phyloP scores from a whole-genome alignment of 2,797 vertebrate species.

The Graptemys geographica region DNA sequence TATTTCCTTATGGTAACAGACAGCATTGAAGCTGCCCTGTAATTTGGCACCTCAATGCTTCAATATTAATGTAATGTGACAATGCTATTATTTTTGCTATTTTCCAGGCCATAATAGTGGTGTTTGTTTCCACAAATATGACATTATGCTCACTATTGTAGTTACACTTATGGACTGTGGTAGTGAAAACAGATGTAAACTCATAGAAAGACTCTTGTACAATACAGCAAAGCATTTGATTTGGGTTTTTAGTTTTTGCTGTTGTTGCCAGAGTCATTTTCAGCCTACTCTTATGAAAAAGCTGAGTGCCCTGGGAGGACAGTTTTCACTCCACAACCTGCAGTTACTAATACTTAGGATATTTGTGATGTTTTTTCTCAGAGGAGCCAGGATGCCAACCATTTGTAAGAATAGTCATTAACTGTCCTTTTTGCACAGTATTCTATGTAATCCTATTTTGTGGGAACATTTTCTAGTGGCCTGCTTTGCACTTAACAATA shows the following conservation, averaged over 20 bases:
- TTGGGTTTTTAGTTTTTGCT: conserved; percentile 26
- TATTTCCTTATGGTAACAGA: conserved; percentile 58
- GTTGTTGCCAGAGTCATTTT: conserved; percentile 44
- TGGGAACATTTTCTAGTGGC: not conserved
- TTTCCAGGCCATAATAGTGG: conserved; percentile 65
- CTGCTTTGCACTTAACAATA: not conserved
- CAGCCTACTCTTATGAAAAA: conserved; percentile 42
- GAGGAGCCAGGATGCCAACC: not conserved
- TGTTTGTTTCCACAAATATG: conserved; percentile 71
- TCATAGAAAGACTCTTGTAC: not conserved
- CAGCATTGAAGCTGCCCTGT: conserved; percentile 55
- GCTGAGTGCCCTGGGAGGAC: conserved; percentile 17
- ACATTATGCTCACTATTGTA: conserved; percentile 58
- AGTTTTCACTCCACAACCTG: conserved; percentile 43
- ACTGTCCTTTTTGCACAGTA: conserved; percentile 12
- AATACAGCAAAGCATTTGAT: conserved; percentile 31
- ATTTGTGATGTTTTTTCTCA: conserved; percentile 30
- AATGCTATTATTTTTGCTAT: conserved; percentile 69
- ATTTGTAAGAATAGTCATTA: conserved; percentile 61
- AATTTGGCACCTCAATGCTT: conserved; percentile 64
- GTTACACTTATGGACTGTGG: conserved; percentile 26
- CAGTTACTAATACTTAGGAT: conserved; percentile 56
- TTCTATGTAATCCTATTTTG: conserved; percentile 24
- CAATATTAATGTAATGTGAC: conserved; percentile 73
- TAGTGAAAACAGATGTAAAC: conserved; percentile 19